phyloP scores from a whole-genome alignment of 2,888 invertebrate genomes.

The Boloria selene region DNA sequence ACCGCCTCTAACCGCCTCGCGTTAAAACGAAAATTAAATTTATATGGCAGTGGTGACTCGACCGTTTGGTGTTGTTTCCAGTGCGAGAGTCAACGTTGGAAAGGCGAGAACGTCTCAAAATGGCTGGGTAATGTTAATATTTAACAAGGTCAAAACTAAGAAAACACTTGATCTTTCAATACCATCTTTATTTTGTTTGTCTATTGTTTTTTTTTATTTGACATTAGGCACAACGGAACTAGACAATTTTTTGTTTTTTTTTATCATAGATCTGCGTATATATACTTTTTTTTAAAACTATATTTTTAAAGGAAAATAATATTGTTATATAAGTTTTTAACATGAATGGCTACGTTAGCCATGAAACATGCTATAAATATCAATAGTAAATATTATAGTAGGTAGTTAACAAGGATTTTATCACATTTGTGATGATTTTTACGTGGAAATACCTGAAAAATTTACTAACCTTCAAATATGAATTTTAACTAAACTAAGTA shows the following conservation, averaged over 20 bases:
- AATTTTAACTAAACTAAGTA: too few relatives aligned
- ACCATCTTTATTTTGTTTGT: neutral
- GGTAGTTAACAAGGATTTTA: neutral
- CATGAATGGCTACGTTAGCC: neutral
- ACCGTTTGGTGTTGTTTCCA: slow-evolving; percentile 70
- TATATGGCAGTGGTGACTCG: slow-evolving; percentile 79
- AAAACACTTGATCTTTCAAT: slow-evolving; percentile 19
- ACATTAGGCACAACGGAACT: neutral
- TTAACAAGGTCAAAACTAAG: slow-evolving; percentile 36
- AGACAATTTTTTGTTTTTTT: neutral
- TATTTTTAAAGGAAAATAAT: slow-evolving; percentile 19
- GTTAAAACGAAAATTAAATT: slow-evolving; percentile 56
- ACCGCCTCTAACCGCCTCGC: slow-evolving; percentile 56
- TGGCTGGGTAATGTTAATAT: slow-evolving; percentile 63
- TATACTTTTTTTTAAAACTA: neutral
- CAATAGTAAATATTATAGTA: slow-evolving; percentile 5
- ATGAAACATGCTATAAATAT: slow-evolving; percentile 3
- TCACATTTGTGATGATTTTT: slow-evolving; percentile 9
- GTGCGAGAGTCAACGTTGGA: slow-evolving; percentile 62
- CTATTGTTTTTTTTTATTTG: neutral
- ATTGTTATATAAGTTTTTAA: slow-evolving; percentile 1
- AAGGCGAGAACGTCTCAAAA: slow-evolving; percentile 59
- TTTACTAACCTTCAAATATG: slow-evolving; percentile 9
- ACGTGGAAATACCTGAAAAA: slow-evolving; percentile 9
- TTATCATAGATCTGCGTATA: neutral